Evolutionary conservation across 2,797 vertebrate genomes (phyloP), one percentile per base, ranked within the genome.

Genomic region (Phoxinus dragarum): DNA sequence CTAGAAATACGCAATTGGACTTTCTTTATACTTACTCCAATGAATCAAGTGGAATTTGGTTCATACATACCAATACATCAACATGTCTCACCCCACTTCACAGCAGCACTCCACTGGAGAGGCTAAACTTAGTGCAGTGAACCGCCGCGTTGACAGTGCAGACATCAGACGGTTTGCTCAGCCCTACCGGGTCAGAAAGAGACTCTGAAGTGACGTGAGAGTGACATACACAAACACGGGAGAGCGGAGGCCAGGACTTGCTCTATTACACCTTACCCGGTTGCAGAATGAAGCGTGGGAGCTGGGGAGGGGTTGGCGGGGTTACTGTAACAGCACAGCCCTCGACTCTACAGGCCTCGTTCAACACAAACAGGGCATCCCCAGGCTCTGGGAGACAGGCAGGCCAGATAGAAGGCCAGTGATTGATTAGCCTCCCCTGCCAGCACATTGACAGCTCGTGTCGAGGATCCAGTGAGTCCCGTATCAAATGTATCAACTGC

Each of bases 401-500:
- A 91, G 83, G 80, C 21, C 82, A 87, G 89, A 93, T 94, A 94
- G 93, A 94, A 94, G 94, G 92, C 90, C 93, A 77, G 91, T 95
- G 94, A 96, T 95, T 95, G 95, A 96, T 95, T 94, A 95, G 93
- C 92, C 90, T 92, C 94, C 93, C 94, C 93, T 94, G 94, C 94
- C 94, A 93, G 92, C 92, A 89, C 90, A 92, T 91, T 93, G 95
- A 96, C 95, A 96, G 95, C 91, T 94, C 91, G 93, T 95, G 95
- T 96, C 95, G 94, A 93, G 92, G 88, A 89, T 87, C 86, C 94
- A 92, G 89, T 91, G 93, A 89, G 88, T 93, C 91, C 90, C 92
- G 93, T 92, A 95, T 95, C 92, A 95, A 89, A 94, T 94, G 93
- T 91, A 94, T 94, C 93, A 95, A 93, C 92, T 93, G 90, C 88